Conservation (phyloP, 1,140 invertebrate genomes). For the Drosophila mojavensis region DNA sequence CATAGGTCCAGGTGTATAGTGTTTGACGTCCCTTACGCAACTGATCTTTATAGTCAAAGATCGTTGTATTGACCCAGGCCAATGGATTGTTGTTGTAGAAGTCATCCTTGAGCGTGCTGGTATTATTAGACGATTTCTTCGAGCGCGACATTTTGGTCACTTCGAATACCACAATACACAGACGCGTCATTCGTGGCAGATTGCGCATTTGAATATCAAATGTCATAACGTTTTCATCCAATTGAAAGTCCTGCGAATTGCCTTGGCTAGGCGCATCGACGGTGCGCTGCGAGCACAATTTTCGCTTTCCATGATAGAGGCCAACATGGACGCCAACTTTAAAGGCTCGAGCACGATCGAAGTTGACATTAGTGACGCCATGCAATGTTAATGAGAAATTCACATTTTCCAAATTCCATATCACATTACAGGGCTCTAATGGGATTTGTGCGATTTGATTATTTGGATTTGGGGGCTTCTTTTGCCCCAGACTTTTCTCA, state of each 20-base stretch:
- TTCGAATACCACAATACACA: slow-evolving; percentile 96
- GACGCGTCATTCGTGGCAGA: slow-evolving; percentile 93
- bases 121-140: slow-evolving; percentile 78
- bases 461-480: slow-evolving; percentile 53
- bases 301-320: slow-evolving; percentile 75
- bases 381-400: slow-evolving; percentile 89
- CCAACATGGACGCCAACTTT: slow-evolving; percentile 85
- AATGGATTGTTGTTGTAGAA: slow-evolving; percentile 86
- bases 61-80: slow-evolving; percentile 96
- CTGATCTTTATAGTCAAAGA: slow-evolving; percentile 96
- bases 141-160: slow-evolving; percentile 86
- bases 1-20: slow-evolving; percentile 95
- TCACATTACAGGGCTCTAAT: slow-evolving; percentile 86
- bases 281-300: slow-evolving; percentile 65
- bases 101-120: slow-evolving; percentile 62
- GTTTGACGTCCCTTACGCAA: slow-evolving; percentile 93
- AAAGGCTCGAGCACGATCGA: slow-evolving; percentile 88
- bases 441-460: slow-evolving; percentile 85
- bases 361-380: slow-evolving; percentile 90
- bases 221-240: slow-evolving; percentile 89
- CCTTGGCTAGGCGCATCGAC: slow-evolving; percentile 47
- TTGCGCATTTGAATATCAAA: slow-evolving; percentile 94
- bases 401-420: slow-evolving; percentile 89
- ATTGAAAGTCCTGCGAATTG: slow-evolving; percentile 88
- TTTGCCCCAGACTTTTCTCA: slow-evolving; percentile 54